Evolutionary conservation across 2,113 vertebrate species (phyloP).

Genomic region (Tyto alba): DNA sequence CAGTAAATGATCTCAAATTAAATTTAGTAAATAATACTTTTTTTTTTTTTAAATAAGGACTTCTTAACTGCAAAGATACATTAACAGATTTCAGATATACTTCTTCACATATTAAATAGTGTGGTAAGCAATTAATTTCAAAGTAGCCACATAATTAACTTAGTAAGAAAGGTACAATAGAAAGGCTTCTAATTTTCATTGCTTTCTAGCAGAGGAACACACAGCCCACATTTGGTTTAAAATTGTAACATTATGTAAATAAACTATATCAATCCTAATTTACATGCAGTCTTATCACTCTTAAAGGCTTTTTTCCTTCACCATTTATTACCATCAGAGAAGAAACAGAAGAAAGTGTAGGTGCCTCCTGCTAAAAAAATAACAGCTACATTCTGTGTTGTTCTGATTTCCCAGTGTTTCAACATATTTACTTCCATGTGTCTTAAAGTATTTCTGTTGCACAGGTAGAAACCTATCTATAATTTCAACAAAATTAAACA

Average conservation of each 20-base stretch:
- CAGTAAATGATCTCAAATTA: background rate
- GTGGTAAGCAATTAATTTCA: background rate
- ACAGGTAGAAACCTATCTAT: constrained; percentile 52
- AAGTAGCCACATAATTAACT: constrained; percentile 42
- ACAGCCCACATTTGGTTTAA: constrained; percentile 42
- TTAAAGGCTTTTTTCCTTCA: background rate
- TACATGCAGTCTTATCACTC: constrained; percentile 27
- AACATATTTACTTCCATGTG: background rate
- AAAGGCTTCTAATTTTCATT: constrained; percentile 49
- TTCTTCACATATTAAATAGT: background rate
- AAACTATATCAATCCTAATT: constrained; percentile 51
- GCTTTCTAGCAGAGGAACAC: constrained; percentile 47
- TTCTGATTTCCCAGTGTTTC: constrained; percentile 21
- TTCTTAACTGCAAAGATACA: background rate
- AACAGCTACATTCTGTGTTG: constrained; percentile 3
- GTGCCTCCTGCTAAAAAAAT: constrained; percentile 50
- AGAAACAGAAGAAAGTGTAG: constrained; percentile 4
- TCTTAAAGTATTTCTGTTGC: constrained; percentile 15
- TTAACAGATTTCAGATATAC: background rate
- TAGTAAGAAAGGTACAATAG: background rate
- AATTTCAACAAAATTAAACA: constrained; percentile 33
- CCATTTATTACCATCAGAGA: constrained; percentile 30
- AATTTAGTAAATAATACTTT: background rate
- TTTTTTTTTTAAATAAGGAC: background rate
- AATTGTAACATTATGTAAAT: constrained; percentile 65